Evolutionary conservation across 2,113 vertebrate species (phyloP), one percentile per base, ranked within the genome.

Genomic region (Varanus komodoensis): DNA sequence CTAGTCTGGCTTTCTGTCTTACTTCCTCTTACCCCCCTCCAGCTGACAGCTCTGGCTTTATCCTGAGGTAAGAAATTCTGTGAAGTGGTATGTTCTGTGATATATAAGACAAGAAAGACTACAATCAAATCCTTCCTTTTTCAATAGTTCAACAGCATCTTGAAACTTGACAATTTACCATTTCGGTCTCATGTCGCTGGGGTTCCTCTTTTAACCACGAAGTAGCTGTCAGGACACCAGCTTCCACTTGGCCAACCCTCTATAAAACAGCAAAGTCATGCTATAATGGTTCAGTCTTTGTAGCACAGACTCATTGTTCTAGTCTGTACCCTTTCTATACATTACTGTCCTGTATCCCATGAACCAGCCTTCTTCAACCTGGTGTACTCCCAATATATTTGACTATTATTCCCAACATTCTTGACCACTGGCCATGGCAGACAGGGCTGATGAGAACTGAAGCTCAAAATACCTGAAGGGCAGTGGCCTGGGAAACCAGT

Each of bases 181-280:
- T 91, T 91, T 95, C 96, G 77, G 86, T 84, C 32, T n/a, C 89
- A 32, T 38, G 21, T 1, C 52, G 57, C 91, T 29, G 69, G 84
- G 91, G 92, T 79, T 94, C 94, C 74, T 98, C 97, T 89, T 95
- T 96, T 75, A 97, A 93, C 97, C 97, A 98, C 0, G 97, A 98
- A 87, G 96, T 94, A 68, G 98, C 96, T 87, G 98, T 99, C 95
- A 97, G 97, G 89, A 99, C 94, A 34, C 98, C 99, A 44, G 97
- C 97, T 97, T 99, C 98, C 87, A 99, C 97, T 89, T 67, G 97
- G n/a, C 98, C 99, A 96, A 99, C 98, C 87, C 99, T 97, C 99
- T 99, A 87, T 19, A 91, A 95, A 87, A 91, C 1, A 88, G 88
- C 50, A 86, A 44, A 89, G 64, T 48, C 89, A 2, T 8, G 73